A percentile compares a stretch with the other conserved stretches of the same genome.
Conservation (phyloP, 2,888 invertebrate genomes). For the Calliopum simillimum region DNA sequence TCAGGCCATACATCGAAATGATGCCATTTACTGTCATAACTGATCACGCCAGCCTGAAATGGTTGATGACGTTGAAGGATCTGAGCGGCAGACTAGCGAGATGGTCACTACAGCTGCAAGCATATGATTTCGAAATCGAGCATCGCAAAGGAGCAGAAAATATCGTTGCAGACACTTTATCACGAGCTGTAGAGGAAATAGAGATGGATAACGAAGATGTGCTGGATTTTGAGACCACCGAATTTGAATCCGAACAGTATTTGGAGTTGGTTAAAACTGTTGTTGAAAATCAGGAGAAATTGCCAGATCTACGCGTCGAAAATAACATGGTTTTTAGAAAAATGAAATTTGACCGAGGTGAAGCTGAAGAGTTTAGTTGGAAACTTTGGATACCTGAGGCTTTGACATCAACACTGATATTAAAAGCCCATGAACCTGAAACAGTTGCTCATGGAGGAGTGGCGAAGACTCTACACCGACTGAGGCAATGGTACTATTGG, state of each 20-base stretch:
- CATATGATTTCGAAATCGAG: conserved; percentile 26
- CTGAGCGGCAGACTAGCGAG: no score
- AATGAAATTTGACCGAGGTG: neutral
- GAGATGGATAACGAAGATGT: no score
- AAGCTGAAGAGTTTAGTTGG: conserved; percentile 3
- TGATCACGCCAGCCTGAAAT: no score
- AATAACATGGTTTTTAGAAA: conserved; percentile 9
- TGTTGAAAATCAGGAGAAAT: neutral
- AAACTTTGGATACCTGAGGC: conserved; percentile 28
- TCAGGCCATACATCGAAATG: conserved; percentile 21
- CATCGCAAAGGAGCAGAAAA: neutral
- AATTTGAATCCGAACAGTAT: conserved; percentile 26
- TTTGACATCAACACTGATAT: neutral
- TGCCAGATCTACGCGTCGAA: no score
- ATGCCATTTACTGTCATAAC: no score
- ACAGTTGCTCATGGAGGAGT: conserved; percentile 20
- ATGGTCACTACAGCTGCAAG: conserved; percentile 32
- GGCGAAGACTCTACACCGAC: conserved; percentile 4
- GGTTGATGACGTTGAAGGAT: no score
- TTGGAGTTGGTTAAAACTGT: neutral
- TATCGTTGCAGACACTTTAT: neutral
- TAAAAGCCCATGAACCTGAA: conserved; percentile 5
- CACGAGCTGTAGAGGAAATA: no score
- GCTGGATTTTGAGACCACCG: no score
- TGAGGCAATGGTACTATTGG: conserved; percentile 18